Evolutionary conservation across 2,797 vertebrate species (phyloP).

Genomic region (Gymnothorax javanicus): DNA sequence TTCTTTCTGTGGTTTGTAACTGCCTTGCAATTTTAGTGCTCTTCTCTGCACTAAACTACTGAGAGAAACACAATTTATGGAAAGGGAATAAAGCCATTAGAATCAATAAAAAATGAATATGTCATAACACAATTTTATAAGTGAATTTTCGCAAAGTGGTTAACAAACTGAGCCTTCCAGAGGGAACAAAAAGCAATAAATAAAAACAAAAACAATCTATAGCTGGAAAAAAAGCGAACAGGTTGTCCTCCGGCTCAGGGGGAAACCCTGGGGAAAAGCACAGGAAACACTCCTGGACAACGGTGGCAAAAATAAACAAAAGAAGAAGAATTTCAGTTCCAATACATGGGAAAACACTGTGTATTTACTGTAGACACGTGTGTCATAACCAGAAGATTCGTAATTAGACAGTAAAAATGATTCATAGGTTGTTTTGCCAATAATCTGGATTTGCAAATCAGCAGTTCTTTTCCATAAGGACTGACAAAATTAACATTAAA

Average conservation of each 20-base stretch:
- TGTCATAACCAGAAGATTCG: neutral
- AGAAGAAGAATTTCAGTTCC: neutral
- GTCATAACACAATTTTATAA: neutral
- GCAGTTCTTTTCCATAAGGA: no score
- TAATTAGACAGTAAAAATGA: no score
- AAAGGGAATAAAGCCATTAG: neutral
- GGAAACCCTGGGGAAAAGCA: neutral
- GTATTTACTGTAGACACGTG: neutral
- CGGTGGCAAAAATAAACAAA: neutral
- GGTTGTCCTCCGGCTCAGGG: neutral
- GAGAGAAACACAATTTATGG: neutral
- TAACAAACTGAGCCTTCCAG: neutral
- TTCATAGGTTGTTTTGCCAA: no score
- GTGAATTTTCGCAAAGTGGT: neutral
- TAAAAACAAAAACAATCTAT: neutral
- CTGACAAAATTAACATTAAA: no score
- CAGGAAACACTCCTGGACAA: neutral
- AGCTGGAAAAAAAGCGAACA: neutral
- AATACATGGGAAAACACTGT: neutral
- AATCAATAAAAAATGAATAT: neutral
- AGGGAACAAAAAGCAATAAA: neutral
- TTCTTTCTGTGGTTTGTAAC: neutral
- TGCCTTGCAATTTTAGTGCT: neutral
- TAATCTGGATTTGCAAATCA: no score
- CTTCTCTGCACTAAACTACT: neutral